Evolutionary conservation across 2,113 vertebrate genomes (phyloP).

Genomic region (Circaetus cinerascens): DNA sequence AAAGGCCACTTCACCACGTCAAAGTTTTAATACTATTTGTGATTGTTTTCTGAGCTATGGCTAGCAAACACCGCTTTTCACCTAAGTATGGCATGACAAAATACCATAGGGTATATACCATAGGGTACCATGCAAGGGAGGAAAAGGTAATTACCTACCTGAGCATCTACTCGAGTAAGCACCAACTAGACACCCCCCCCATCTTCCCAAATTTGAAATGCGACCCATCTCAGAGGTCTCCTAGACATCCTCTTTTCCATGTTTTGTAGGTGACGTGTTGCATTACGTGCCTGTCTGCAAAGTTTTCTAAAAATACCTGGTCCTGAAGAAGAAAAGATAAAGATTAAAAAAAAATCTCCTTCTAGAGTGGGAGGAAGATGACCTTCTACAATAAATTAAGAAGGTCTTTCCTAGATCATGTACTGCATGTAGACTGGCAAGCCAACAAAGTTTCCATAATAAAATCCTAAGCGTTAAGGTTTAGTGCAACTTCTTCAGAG

Average conservation of each 20-base stretch:
- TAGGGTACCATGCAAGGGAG: not conserved
- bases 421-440: not conserved
- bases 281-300: not conserved
- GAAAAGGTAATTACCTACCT: not conserved
- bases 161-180: not conserved
- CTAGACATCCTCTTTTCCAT: not conserved
- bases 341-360: not conserved
- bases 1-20: not conserved
- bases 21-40: not conserved
- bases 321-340: not conserved
- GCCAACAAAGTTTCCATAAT: not conserved
- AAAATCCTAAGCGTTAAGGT: not conserved
- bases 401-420: not conserved
- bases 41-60: not conserved
- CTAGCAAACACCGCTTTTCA: not conserved
- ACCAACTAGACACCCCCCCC: not conserved
- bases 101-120: not conserved
- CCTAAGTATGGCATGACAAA: not conserved
- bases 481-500: slow-evolving; percentile 15
- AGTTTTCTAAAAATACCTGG: not conserved
- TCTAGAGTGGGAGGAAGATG: not conserved
- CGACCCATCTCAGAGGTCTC: not conserved
- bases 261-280: accelerated
- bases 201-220: not conserved
- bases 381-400: not conserved